Evolutionary conservation across 2,113 vertebrate species (phyloP).

Genomic region (Ictalurus furcatus): DNA sequence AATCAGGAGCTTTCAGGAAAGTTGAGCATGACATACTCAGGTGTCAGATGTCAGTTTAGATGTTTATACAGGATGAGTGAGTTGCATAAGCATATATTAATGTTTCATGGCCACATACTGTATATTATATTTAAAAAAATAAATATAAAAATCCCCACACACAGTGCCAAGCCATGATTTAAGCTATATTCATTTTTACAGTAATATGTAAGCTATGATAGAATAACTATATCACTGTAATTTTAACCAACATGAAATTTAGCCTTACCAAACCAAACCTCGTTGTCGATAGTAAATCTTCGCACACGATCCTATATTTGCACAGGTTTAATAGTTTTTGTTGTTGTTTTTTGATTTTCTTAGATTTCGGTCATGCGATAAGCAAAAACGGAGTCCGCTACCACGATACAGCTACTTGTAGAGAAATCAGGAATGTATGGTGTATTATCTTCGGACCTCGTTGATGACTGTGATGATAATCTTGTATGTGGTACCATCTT

Average conservation of each 20-base stretch:
- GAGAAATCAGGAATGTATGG: conserved; percentile 32
- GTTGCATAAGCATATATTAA: background rate
- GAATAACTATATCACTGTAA: conserved; percentile 35
- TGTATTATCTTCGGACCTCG: background rate
- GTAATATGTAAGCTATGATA: conserved; percentile 30
- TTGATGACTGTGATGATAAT: conserved; percentile 9
- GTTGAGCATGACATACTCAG: conserved; percentile 12
- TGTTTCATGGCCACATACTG: conserved; percentile 12
- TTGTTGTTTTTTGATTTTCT: background rate
- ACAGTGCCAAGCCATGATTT: conserved; percentile 51
- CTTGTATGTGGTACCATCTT: background rate
- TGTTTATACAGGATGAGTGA: background rate
- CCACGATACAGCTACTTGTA: background rate
- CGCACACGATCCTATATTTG: conserved; percentile 45
- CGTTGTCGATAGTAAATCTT: conserved; percentile 32
- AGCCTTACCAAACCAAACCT: conserved; percentile 49
- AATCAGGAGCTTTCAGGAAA: background rate
- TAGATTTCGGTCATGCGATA: background rate
- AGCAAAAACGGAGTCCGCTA: background rate
- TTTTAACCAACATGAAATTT: conserved; percentile 33
- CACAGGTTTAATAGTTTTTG: conserved; percentile 36
- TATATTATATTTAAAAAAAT: conserved; percentile 12
- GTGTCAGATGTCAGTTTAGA: background rate
- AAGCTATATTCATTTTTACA: conserved; percentile 46
- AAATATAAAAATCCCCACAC: conserved; percentile 10